Conservation (phyloP, 2,888 invertebrate genomes). For the Malthinus seriepunctatus region DNA sequence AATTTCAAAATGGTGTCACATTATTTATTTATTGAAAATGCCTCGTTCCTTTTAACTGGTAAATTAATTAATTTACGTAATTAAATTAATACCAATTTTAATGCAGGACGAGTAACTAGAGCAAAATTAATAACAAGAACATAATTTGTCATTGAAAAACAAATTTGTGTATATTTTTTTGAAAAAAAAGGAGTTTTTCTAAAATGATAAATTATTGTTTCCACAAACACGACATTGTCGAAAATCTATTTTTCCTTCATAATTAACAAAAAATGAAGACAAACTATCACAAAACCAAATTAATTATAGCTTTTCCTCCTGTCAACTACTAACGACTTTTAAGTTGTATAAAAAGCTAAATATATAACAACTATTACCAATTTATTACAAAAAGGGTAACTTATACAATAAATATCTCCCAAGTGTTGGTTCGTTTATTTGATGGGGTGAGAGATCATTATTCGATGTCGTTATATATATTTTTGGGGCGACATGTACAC, state of each 20-base stretch:
- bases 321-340: constrained; percentile 18
- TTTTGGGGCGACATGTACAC: constrained; percentile 19
- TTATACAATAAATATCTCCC: constrained; percentile 21
- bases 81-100: no score
- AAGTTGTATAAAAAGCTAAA: constrained; percentile 9
- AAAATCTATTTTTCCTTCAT: not conserved
- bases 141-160: no score
- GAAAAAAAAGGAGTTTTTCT: no score
- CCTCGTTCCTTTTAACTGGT: no score
- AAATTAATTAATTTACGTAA: no score
- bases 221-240: no score
- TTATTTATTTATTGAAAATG: no score
- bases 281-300: constrained; percentile 3
- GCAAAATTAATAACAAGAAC: no score
- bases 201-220: no score
- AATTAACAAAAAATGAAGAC: constrained; percentile 4
- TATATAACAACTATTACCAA: constrained; percentile 15
- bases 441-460: constrained; percentile 28
- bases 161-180: no score
- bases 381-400: constrained; percentile 20
- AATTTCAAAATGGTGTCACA: no score
- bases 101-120: no score
- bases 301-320: constrained; percentile 17
- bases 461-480: constrained; percentile 16
- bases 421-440: constrained; percentile 18